Base-by-base conservation (phyloP, 1,140 invertebrate genomes). In the Drosophila nikananu region DNA sequence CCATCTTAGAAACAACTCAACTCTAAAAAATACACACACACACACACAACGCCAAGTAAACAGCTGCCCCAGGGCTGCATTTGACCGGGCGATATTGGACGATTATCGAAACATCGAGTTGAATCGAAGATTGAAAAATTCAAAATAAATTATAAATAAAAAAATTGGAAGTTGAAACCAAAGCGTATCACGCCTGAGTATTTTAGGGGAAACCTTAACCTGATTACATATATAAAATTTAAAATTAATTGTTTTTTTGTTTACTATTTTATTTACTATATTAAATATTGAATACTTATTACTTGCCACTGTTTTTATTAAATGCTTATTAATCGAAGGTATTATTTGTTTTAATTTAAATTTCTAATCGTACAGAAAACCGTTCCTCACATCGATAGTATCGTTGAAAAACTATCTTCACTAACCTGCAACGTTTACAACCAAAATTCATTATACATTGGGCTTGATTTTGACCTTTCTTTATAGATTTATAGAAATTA, bases 1-100 rank as follows among this genome's bases (percentile, higher is more conserved):
- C 91, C 91, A 92, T 92, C 89, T 92, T 92, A 92, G 81, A 92
- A 92, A 92, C 82, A 89, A 89, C 84, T 81, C 79, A 86, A 90
- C 86, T 84, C 80, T 80, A 89, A 89, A 87, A 86, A 82, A 89
- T 76, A 87, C 77, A 90, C 84, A 89, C 25, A 27, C 6, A 27
- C 86, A 81, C 75, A 84, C 84, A 66, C 81, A 77, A 58, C 73
- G 57, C 80, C 86, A 82, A 81, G 86, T 81, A 83, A 90, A 91
- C 87, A 91, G 87, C 87, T 91, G 87, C 83, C 82, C 73, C 87
- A 81, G 83, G 83, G 82, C 76, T 89, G 84, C 80, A 81, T 84
- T 78, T 13, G 13, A 19, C 27, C 19, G 30, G 8, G 6, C 59
- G 71, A 57, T 64, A 23, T n/a, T 32, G 8, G 15, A 25, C 12